phyloP scores from a whole-genome alignment of 2,888 invertebrate genomes.

The Xylota segnis region DNA sequence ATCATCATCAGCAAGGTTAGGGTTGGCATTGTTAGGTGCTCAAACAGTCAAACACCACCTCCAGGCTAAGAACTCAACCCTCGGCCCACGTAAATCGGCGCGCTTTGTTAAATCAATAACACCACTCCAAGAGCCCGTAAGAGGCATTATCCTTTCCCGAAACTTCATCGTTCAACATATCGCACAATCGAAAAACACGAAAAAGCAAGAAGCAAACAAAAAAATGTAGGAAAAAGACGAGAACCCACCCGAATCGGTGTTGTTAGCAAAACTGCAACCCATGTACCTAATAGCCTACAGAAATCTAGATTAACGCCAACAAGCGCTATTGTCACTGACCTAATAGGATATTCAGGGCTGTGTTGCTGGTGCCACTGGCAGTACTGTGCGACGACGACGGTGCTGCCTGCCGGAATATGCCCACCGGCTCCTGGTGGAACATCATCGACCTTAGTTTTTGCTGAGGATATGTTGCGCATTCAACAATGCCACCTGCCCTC shows the following conservation, averaged over 20 bases:
- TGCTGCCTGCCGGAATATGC: conserved; percentile 21
- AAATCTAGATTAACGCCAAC: conserved; percentile 74
- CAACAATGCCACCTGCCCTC: conserved; percentile 60
- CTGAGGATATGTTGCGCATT: conserved; percentile 68
- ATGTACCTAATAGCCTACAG: conserved; percentile 67
- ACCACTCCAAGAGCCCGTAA: conserved; percentile 22
- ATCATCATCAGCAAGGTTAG: conserved; percentile 60
- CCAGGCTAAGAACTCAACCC: background rate
- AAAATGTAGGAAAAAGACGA: background rate
- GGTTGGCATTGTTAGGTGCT: conserved; percentile 42
- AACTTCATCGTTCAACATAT: conserved; percentile 22
- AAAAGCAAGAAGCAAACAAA: conserved; percentile 1
- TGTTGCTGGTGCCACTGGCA: conserved; percentile 35
- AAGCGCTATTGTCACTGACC: conserved; percentile 74
- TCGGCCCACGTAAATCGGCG: conserved; percentile 27
- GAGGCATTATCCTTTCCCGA: conserved; percentile 37
- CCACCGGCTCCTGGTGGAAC: conserved; percentile 41
- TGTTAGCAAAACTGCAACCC: conserved; percentile 35
- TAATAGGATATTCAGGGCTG: conserved; percentile 66
- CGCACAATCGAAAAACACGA: conserved; percentile 14
- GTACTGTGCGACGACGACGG: conserved; percentile 17
- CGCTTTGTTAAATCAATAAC: conserved; percentile 73
- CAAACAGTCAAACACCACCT: conserved; percentile 33
- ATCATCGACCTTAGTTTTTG: conserved; percentile 49
- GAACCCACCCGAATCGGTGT: conserved; percentile 9